These are phyloP conservation scores for Nomada goodeniana DNA, from an alignment of 2,888 invertebrate species.

Conservation along the genomic window DNA sequence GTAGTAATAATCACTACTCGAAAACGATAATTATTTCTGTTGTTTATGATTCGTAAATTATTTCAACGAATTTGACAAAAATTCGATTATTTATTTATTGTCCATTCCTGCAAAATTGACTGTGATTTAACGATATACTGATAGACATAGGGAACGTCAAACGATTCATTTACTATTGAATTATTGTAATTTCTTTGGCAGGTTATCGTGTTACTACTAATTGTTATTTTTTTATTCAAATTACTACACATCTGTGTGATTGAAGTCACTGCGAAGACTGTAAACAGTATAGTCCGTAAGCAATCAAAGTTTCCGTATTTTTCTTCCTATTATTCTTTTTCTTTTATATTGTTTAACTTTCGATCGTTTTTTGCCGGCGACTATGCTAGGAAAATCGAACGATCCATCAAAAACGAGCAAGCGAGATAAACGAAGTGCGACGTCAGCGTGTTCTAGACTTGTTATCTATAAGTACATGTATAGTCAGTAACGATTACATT, in stretches of 20 bases:
- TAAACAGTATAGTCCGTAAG: slow-evolving; percentile 59
- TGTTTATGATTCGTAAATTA: slow-evolving; percentile 46
- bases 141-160: slow-evolving; percentile 68
- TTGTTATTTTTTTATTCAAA: slow-evolving; percentile 57
- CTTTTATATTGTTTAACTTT: slow-evolving; percentile 30
- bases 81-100: slow-evolving; percentile 64
- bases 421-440: slow-evolving; percentile 48
- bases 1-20: neutral
- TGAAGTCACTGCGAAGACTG: slow-evolving; percentile 67
- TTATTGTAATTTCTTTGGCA: slow-evolving; percentile 51
- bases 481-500: slow-evolving; percentile 60
- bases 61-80: slow-evolving; percentile 43
- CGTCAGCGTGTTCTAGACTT: slow-evolving; percentile 53
- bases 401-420: slow-evolving; percentile 42
- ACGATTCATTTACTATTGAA: slow-evolving; percentile 52
- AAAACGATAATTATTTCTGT: slow-evolving; percentile 21
- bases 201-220: slow-evolving; percentile 53
- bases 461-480: slow-evolving; percentile 56
- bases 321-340: slow-evolving; percentile 2
- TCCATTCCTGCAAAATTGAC: slow-evolving; percentile 79
- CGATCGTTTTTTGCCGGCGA: slow-evolving; percentile 59
- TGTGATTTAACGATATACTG: slow-evolving; percentile 79
- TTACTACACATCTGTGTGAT: slow-evolving; percentile 55
- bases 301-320: slow-evolving; percentile 45
- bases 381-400: slow-evolving; percentile 64